A percentile compares a stretch with the other conserved stretches of the same genome.
phyloP scores from a whole-genome alignment of 2,797 vertebrate species.

The Moxostoma hubbsi region DNA sequence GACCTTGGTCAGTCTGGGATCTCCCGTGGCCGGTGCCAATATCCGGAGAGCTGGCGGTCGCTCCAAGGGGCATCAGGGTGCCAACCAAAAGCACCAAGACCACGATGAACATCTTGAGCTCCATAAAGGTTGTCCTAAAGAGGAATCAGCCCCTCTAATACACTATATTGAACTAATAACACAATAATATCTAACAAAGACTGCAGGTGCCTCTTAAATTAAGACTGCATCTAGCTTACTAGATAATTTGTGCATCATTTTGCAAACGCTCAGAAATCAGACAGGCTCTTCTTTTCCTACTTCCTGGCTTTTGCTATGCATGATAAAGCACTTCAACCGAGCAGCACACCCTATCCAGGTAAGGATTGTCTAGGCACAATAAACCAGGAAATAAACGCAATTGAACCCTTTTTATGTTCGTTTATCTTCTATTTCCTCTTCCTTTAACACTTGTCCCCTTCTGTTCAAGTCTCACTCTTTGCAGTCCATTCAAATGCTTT shows the following conservation, averaged over 20 bases:
- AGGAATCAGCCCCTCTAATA: neutral
- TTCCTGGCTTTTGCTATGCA: neutral
- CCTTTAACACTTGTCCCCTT: no score
- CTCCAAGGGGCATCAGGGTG: conserved; percentile 61
- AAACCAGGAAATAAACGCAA: conserved; percentile 8
- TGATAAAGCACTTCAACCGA: neutral
- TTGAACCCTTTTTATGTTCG: no score
- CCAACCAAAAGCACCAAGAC: conserved; percentile 63
- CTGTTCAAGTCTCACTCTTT: no score
- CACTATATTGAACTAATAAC: neutral
- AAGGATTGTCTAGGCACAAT: no score
- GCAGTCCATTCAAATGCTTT: no score
- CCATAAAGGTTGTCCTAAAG: conserved; percentile 36
- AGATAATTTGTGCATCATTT: neutral
- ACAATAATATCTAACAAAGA: neutral
- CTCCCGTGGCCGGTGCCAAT: neutral
- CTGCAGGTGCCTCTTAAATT: no score
- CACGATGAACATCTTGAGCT: conserved; percentile 61
- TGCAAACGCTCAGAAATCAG: neutral
- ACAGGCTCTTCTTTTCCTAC: neutral
- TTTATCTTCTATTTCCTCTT: no score
- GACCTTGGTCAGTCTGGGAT: no score
- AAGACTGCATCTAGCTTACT: no score
- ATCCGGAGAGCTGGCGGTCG: conserved; percentile 64
- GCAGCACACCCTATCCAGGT: conserved; percentile 20